Evolutionary conservation across 2,888 invertebrate species (phyloP).

Genomic region (Liopterus haemorrhoidalis): DNA sequence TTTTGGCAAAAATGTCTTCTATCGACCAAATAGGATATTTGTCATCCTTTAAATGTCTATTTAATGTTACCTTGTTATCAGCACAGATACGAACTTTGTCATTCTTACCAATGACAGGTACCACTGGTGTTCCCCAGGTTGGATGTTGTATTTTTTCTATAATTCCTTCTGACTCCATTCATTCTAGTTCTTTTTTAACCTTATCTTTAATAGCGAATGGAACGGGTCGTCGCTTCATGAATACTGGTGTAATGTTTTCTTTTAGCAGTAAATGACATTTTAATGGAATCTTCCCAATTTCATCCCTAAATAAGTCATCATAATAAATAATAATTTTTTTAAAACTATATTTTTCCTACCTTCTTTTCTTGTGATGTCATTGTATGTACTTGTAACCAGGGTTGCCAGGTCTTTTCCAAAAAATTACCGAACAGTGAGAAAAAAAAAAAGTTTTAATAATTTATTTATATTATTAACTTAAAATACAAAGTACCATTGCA

Average conservation of each 20-base stretch:
- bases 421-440: too few relatives aligned
- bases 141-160: neutral
- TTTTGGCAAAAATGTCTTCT: constrained; percentile 28
- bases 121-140: constrained; percentile 17
- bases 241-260: constrained; percentile 5
- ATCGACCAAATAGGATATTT: constrained; percentile 36
- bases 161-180: constrained; percentile 14
- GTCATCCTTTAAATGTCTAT: constrained; percentile 17
- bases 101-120: constrained; percentile 15
- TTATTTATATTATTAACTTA: too few relatives aligned
- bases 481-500: too few relatives aligned
- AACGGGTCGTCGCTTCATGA: constrained; percentile 4
- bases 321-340: too few relatives aligned
- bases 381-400: too few relatives aligned
- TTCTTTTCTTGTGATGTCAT: too few relatives aligned
- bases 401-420: too few relatives aligned
- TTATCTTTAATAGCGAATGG: constrained; percentile 3
- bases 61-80: constrained; percentile 15
- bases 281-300: constrained; percentile 2
- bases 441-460: too few relatives aligned
- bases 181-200: constrained; percentile 5
- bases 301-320: constrained; percentile 6
- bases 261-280: constrained; percentile 1
- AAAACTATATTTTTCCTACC: too few relatives aligned
- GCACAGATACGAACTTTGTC: constrained; percentile 18